Evolutionary conservation across 2,888 invertebrate species (phyloP).

Genomic region (Pinctada fucata): DNA sequence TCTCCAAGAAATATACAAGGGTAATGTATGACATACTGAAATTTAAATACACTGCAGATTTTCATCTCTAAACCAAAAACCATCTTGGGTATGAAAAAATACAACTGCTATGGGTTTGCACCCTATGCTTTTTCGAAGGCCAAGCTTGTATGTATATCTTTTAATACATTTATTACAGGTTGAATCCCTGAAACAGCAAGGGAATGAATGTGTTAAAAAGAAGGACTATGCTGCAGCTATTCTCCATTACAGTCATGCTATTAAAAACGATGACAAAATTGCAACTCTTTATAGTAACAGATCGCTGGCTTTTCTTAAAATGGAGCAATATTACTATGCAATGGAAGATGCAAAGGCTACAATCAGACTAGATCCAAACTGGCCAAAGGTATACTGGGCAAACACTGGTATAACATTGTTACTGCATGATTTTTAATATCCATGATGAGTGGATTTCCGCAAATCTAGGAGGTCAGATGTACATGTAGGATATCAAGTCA

Average conservation of each 20-base stretch:
- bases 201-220: conserved; percentile 86
- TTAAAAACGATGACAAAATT: conserved; percentile 85
- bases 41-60: too few relatives aligned
- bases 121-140: too few relatives aligned
- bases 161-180: conserved; percentile 66
- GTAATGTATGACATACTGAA: too few relatives aligned
- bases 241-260: conserved; percentile 87
- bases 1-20: too few relatives aligned
- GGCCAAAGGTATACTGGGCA: conserved; percentile 83
- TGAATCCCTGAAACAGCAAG: conserved; percentile 84
- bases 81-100: too few relatives aligned
- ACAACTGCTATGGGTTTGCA: too few relatives aligned
- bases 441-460: background rate
- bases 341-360: conserved; percentile 88
- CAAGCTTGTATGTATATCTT: too few relatives aligned
- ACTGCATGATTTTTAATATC: background rate
- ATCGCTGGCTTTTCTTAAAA: conserved; percentile 87
- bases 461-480: too few relatives aligned
- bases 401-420: background rate
- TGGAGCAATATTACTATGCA: conserved; percentile 87
- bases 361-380: conserved; percentile 85
- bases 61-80: too few relatives aligned
- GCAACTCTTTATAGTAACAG: conserved; percentile 87
- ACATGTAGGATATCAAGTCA: too few relatives aligned
- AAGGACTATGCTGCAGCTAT: conserved; percentile 87